Percentiles rank a stretch among this genome's conserved stretches.
These are phyloP conservation scores for Pseudococcus viburni DNA, from an alignment of 2,888 invertebrate genomes.

Conservation along the genomic window DNA sequence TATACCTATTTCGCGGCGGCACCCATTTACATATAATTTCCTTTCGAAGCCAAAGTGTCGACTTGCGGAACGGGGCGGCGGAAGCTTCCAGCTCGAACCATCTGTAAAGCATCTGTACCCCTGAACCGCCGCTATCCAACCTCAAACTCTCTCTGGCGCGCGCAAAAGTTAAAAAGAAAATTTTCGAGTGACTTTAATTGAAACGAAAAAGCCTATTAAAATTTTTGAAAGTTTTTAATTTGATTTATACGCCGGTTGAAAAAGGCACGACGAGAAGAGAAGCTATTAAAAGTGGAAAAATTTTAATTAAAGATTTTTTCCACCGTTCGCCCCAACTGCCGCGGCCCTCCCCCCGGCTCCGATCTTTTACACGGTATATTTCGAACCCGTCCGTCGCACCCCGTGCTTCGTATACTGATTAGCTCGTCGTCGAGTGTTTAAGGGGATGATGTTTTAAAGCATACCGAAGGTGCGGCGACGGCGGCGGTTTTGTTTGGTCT, in stretches of 20 bases:
- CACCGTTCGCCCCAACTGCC: neutral
- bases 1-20: conserved; percentile 16
- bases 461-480: neutral
- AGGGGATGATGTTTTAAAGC: neutral
- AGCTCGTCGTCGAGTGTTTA: conserved; percentile 31
- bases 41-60: conserved; percentile 35
- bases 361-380: neutral
- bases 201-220: conserved; percentile 61
- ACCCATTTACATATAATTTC: conserved; percentile 54
- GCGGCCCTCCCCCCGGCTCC: neutral
- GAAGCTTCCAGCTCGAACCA: neutral
- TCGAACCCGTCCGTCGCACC: neutral
- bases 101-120: neutral
- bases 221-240: conserved; percentile 60
- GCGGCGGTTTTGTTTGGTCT: conserved; percentile 33
- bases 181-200: conserved; percentile 56
- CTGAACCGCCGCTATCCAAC: too few relatives aligned
- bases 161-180: conserved; percentile 12
- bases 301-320: conserved; percentile 58
- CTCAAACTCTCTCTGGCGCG: neutral
- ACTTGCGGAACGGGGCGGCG: neutral
- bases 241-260: conserved; percentile 50
- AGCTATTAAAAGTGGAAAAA: conserved; percentile 48
- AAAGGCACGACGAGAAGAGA: conserved; percentile 14
- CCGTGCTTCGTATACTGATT: neutral